Base-by-base conservation (phyloP, 2,113 vertebrate genomes). In the cat (Felis catus) region DNA sequence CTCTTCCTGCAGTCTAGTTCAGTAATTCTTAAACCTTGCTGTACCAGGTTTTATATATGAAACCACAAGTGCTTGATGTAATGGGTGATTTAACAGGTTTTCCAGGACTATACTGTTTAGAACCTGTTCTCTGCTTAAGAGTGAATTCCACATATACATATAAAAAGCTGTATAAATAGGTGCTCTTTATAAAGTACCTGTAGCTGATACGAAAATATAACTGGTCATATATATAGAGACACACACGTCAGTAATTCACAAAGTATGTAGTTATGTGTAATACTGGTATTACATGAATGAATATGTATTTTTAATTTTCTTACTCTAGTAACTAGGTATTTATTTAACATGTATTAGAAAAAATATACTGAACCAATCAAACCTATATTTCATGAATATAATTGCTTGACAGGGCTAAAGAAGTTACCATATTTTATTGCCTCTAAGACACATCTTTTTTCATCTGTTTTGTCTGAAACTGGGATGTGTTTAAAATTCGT, bases 401-500 rank as follows among this genome's bases (percentile, higher is more conserved):
- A 70, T 31, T 89, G 15, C 33, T 93, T 91, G 45, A 86, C 48
- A 80, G 80, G 10, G 19, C 48, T 87, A 84, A 97, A 91, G 70
- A 58, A 68, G 19, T 71, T 81, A 61, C 31, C 33, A 13, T 92
- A 66, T 80, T 91, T 97, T 71, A 74, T 21, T 86, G 36, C 14
- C 29, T 93, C 33, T 48, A 51, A 45, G 21, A 71, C 27, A 79
- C 27, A 76, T 71, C 45, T 48, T 87, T 61, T 84, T 90, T 73
- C 48, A 71, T 39, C 94, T 65, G 48, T 90, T 29, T 89, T 95
- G 55, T 55, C 65, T 79, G 7, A 88, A 90, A 76, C 58, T 93
- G 63, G 39, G 29, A 55, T 74, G 3, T 95, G 15, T 94, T 96
- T 96, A 90, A 83, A 96, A 70, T 65, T 79, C 53, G 36, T 84